These are phyloP conservation scores for Rhagoletis zephyria DNA, from an alignment of 1,140 invertebrate species.

Conservation along the genomic window DNA sequence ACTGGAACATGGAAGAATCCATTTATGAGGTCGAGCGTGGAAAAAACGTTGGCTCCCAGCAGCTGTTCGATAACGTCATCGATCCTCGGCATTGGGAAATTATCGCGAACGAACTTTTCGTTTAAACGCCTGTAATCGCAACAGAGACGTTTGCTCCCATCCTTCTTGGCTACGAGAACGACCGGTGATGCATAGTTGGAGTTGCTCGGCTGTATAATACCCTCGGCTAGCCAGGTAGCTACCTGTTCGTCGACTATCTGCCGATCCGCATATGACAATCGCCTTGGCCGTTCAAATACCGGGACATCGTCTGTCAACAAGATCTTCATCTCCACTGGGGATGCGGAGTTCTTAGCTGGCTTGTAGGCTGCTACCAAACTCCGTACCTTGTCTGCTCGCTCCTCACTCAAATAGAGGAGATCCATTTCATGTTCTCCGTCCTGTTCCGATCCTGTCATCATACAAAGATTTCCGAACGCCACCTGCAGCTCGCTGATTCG, in stretches of 20 bases:
- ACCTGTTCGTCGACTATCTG: conserved; percentile 14
- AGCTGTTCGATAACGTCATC: conserved; percentile 52
- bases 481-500: too few relatives aligned
- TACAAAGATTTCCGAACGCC: too few relatives aligned
- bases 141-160: not conserved
- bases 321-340: conserved; percentile 24
- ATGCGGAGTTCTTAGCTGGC: not conserved
- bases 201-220: not conserved
- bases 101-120: conserved; percentile 37
- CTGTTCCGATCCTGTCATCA: too few relatives aligned
- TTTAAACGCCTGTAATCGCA: conserved; percentile 42
- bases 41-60: conserved; percentile 56
- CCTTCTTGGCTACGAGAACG: not conserved
- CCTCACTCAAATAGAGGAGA: too few relatives aligned
- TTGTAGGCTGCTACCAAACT: not conserved
- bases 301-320: not conserved
- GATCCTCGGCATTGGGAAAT: conserved; percentile 55
- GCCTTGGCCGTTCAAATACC: conserved; percentile 10
- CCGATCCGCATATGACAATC: not conserved
- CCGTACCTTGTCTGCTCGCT: not conserved
- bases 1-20: conserved; percentile 52
- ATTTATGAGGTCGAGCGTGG: conserved; percentile 56
- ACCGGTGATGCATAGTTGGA: conserved; percentile 1
- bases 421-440: too few relatives aligned
- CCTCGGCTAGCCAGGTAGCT: not conserved